Percentiles rank a stretch among this genome's conserved stretches.
Evolutionary conservation across 2,113 vertebrate species (phyloP).

Genomic region (Catharus bicknelli): DNA sequence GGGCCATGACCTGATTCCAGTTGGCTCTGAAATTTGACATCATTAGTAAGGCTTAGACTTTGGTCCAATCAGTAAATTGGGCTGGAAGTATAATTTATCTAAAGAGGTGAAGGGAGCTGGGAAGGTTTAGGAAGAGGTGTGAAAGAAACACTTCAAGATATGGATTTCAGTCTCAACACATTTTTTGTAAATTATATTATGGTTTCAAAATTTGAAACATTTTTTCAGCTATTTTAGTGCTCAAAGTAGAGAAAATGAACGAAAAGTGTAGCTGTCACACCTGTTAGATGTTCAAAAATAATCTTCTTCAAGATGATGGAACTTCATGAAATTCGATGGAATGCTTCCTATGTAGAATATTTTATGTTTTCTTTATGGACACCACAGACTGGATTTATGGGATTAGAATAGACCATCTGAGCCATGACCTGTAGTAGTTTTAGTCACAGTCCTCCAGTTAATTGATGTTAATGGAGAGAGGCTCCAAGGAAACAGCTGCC

Average conservation of each 20-base stretch:
- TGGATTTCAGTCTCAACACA: neutral
- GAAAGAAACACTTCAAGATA: neutral
- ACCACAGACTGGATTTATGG: neutral
- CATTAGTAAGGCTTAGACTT: neutral
- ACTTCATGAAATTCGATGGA: neutral
- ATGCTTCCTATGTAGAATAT: neutral
- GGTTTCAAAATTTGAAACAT: neutral
- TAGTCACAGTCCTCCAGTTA: neutral
- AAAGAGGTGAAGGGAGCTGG: neutral
- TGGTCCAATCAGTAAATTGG: neutral
- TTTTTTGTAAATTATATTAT: slow-evolving; percentile 26
- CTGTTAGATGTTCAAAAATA: slow-evolving; percentile 30
- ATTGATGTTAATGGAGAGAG: neutral
- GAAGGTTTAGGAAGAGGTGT: neutral
- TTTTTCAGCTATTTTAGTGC: slow-evolving; percentile 26
- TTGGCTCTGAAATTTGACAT: neutral
- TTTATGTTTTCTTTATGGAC: neutral
- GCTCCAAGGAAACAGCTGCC: neutral
- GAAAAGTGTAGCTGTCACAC: neutral
- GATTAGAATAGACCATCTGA: neutral
- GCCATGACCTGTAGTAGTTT: neutral
- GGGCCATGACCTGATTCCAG: neutral
- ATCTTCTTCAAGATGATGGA: neutral
- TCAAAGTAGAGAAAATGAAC: slow-evolving; percentile 28
- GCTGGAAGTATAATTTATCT: neutral